phyloP scores from a whole-genome alignment of 2,888 invertebrate species.

The Nesidiocoris tenuis region DNA sequence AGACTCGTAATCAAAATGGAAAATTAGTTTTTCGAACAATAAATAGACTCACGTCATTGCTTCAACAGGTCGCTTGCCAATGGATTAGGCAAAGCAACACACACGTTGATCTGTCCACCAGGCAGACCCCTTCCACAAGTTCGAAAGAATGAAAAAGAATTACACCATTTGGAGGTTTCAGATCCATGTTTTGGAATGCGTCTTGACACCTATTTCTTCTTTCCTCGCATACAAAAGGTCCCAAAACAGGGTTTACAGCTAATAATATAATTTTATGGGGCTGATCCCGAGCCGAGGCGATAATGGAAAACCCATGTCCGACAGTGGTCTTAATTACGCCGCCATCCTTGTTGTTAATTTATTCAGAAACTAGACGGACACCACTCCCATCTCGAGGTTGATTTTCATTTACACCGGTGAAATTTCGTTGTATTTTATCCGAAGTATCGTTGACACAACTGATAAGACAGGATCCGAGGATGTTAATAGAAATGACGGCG shows the following conservation, averaged over 20 bases:
- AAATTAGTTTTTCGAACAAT: too few species aligned
- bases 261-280: not conserved
- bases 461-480: not conserved
- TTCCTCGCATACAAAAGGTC: too few species aligned
- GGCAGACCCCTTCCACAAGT: too few species aligned
- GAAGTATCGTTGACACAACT: not conserved
- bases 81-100: too few species aligned
- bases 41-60: too few species aligned
- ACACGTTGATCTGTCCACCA: too few species aligned
- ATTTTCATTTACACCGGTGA: not conserved
- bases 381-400: not conserved
- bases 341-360: conserved; percentile 7
- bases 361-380: conserved; percentile 2
- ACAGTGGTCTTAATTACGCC: conserved; percentile 28
- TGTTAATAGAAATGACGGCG: too few species aligned
- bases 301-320: conserved; percentile 31
- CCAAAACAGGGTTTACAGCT: not conserved
- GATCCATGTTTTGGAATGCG: not conserved
- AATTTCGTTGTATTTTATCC: not conserved
- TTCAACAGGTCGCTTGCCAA: too few species aligned
- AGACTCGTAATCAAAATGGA: too few species aligned
- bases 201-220: not conserved
- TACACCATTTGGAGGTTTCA: not conserved
- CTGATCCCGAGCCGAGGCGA: not conserved
- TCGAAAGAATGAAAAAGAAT: too few species aligned